Evolutionary conservation across 2,797 vertebrate genomes (phyloP).

Genomic region (Spea hammondii): DNA sequence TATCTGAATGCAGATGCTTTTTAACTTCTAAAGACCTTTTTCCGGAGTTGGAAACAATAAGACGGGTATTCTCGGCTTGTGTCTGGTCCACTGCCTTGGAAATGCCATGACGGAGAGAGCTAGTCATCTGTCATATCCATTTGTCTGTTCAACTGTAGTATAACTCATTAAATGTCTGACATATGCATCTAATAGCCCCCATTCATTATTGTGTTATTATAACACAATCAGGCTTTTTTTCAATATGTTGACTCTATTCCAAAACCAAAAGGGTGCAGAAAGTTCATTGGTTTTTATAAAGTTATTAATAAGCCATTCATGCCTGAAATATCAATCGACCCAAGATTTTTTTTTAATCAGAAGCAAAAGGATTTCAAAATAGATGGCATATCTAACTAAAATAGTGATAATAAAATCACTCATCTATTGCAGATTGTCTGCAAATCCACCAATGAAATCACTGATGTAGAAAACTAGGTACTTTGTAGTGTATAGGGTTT

Average conservation of each 20-base stretch:
- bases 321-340: background rate
- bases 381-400: background rate
- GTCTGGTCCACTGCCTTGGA: slow-evolving; percentile 41
- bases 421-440: background rate
- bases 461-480: no score
- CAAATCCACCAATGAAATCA: no score
- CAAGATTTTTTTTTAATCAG: background rate
- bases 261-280: slow-evolving; percentile 14
- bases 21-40: slow-evolving; percentile 2
- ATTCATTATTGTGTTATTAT: slow-evolving; percentile 46
- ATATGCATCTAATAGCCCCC: slow-evolving; percentile 40
- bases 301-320: slow-evolving; percentile 6
- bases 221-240: slow-evolving; percentile 33
- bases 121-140: slow-evolving; percentile 35
- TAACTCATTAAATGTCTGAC: slow-evolving; percentile 45
- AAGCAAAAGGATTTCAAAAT: no score
- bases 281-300: slow-evolving; percentile 19
- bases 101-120: slow-evolving; percentile 43
- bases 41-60: slow-evolving; percentile 10
- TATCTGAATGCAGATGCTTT: background rate
- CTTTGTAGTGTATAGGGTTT: no score
- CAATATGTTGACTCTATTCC: slow-evolving; percentile 26
- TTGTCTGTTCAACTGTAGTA: slow-evolving; percentile 26
- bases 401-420: background rate
- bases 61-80: slow-evolving; percentile 30